Evolutionary conservation across 2,888 invertebrate genomes (phyloP).

Genomic region (Brassicogethes aeneus): DNA sequence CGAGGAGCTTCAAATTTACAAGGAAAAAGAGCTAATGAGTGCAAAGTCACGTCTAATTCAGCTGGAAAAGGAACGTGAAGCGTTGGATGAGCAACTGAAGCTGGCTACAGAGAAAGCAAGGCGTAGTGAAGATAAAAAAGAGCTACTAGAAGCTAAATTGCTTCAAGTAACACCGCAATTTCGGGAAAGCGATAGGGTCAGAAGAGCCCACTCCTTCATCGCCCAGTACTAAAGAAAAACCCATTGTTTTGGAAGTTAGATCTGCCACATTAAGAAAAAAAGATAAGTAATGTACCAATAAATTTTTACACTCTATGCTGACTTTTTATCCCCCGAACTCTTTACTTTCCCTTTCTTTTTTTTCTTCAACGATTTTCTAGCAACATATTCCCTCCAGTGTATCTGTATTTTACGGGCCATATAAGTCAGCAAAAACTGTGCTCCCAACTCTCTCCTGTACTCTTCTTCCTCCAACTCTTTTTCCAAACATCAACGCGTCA

Average conservation of each 20-base stretch:
- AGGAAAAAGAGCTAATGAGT: slow-evolving; percentile 53
- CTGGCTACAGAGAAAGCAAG: slow-evolving; percentile 60
- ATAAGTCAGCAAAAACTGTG: not conserved
- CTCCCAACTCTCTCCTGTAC: not conserved
- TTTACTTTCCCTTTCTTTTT: slow-evolving; percentile 1
- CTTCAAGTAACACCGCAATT: slow-evolving; percentile 46
- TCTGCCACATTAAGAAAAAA: slow-evolving; percentile 31
- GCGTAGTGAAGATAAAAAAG: slow-evolving; percentile 55
- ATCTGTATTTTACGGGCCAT: not conserved
- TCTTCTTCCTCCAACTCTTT: not conserved
- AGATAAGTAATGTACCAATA: not conserved
- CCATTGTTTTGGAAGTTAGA: slow-evolving; percentile 38
- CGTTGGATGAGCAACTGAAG: slow-evolving; percentile 60
- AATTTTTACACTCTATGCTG: slow-evolving; percentile 15
- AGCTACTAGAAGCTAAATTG: slow-evolving; percentile 48
- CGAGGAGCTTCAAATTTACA: slow-evolving; percentile 61
- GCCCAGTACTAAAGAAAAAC: slow-evolving; percentile 52
- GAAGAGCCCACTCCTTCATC: slow-evolving; percentile 63
- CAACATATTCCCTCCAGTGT: not conserved
- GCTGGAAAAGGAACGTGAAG: slow-evolving; percentile 60
- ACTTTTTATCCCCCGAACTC: not conserved
- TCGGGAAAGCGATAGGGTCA: slow-evolving; percentile 50
- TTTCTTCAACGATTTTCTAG: not conserved
- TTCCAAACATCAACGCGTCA: not conserved
- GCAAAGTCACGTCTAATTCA: slow-evolving; percentile 62